A percentile compares a stretch with the other conserved stretches of the same genome.
phyloP scores from a whole-genome alignment of 2,113 vertebrate species.

The Hippocampus abdominalis region DNA sequence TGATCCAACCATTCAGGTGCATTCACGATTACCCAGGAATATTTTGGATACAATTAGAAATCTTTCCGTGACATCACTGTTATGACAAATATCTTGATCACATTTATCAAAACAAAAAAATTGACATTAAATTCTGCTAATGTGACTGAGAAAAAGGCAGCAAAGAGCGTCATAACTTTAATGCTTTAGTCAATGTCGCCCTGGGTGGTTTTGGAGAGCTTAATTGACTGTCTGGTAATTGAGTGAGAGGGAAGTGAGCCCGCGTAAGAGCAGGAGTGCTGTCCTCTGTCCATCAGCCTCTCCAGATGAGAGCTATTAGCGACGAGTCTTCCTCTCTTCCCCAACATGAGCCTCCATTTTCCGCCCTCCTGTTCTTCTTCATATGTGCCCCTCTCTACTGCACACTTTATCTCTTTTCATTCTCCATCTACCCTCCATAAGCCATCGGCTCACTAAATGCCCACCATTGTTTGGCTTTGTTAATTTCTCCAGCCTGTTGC shows the following conservation, averaged over 20 bases:
- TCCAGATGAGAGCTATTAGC: conserved; percentile 69
- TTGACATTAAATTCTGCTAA: background rate
- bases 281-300: conserved; percentile 66
- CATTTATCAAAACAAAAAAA: conserved; percentile 18
- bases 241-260: conserved; percentile 54
- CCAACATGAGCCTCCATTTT: conserved; percentile 37
- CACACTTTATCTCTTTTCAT: conserved; percentile 34
- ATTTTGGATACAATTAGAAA: background rate
- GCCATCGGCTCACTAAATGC: conserved; percentile 28
- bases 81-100: conserved; percentile 19
- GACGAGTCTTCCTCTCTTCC: conserved; percentile 33
- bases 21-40: background rate
- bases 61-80: background rate
- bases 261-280: conserved; percentile 61
- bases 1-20: background rate
- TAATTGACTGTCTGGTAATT: conserved; percentile 74
- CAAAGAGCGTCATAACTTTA: conserved; percentile 17
- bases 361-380: conserved; percentile 30
- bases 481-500: conserved; percentile 4
- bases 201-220: conserved; percentile 44
- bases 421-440: conserved; percentile 18
- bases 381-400: conserved; percentile 21
- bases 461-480: conserved; percentile 8
- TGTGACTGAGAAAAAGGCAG: conserved; percentile 28
- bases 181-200: conserved; percentile 18